These are phyloP conservation scores for Anthoscopus minutus DNA, from an alignment of 2,113 vertebrate genomes.

Conservation along the genomic window DNA sequence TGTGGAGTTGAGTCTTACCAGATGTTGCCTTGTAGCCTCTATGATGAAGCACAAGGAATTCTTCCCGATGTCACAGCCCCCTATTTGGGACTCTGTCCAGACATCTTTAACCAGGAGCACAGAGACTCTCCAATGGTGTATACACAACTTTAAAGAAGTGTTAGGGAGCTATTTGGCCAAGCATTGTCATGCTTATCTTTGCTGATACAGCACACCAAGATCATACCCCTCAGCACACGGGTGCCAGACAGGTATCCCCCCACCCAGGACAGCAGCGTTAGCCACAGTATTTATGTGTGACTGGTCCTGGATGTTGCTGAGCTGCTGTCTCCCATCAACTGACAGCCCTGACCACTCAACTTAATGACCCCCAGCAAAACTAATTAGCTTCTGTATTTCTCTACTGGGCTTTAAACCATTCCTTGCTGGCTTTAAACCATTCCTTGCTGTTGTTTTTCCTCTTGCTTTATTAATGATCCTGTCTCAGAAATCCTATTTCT, in stretches of 20 bases:
- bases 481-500: background rate
- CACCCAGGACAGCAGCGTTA: background rate
- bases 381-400: background rate
- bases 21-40: background rate
- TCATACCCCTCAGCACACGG: rapidly evolving
- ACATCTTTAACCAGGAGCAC: background rate
- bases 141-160: background rate
- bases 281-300: background rate
- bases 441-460: background rate
- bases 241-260: background rate
- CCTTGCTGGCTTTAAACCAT: background rate
- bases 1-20: background rate
- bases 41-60: background rate
- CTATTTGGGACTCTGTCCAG: background rate
- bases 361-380: background rate
- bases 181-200: background rate
- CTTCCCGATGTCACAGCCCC: background rate
- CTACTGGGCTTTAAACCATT: background rate
- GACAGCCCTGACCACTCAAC: background rate
- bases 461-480: background rate
- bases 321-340: background rate
- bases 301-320: background rate
- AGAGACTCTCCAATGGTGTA: background rate
- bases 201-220: background rate
- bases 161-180: background rate